phyloP scores from a whole-genome alignment of 2,797 vertebrate genomes.

The Nannoperca obscura region DNA sequence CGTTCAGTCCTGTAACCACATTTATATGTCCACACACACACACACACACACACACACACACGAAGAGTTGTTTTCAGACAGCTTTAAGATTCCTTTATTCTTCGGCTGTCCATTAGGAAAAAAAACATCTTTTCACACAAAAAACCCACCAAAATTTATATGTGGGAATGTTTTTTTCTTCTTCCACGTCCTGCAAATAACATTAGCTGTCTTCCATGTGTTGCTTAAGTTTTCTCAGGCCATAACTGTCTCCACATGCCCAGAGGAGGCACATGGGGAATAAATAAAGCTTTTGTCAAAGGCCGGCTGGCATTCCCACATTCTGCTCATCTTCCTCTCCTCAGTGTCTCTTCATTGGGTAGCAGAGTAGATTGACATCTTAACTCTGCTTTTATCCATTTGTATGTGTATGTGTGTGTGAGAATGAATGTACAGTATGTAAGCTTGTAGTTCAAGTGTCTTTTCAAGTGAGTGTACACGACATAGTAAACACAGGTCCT shows the following conservation, averaged over 20 bases:
- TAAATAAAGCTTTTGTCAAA: conserved; percentile 78
- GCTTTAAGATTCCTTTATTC: conserved; percentile 71
- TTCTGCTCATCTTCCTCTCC: conserved; percentile 39
- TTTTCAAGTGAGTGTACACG: conserved; percentile 56
- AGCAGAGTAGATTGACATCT: conserved; percentile 54
- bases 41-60: conserved; percentile 10
- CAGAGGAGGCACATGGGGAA: conserved; percentile 56
- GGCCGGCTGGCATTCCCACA: conserved; percentile 44
- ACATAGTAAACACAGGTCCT: conserved; percentile 35
- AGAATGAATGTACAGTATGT: conserved; percentile 47
- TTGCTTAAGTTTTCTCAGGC: conserved; percentile 40
- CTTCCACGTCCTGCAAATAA: conserved; percentile 50
- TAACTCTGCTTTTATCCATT: conserved; percentile 34
- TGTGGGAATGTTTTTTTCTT: conserved; percentile 33
- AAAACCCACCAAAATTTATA: conserved; percentile 45
- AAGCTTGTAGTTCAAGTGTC: conserved; percentile 56
- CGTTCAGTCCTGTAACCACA: conserved; percentile 16
- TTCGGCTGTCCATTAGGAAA: conserved; percentile 47
- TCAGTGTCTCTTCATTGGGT: conserved; percentile 43
- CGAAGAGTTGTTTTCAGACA: conserved; percentile 51
- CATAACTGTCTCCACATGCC: conserved; percentile 40
- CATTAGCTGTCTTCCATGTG: conserved; percentile 54
- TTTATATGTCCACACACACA: not conserved
- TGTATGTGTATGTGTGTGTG: conserved; percentile 31
- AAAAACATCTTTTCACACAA: conserved; percentile 59